phyloP scores from a whole-genome alignment of 53 echinoderm and acorn worm species.

The Glandiceps talaboti region DNA sequence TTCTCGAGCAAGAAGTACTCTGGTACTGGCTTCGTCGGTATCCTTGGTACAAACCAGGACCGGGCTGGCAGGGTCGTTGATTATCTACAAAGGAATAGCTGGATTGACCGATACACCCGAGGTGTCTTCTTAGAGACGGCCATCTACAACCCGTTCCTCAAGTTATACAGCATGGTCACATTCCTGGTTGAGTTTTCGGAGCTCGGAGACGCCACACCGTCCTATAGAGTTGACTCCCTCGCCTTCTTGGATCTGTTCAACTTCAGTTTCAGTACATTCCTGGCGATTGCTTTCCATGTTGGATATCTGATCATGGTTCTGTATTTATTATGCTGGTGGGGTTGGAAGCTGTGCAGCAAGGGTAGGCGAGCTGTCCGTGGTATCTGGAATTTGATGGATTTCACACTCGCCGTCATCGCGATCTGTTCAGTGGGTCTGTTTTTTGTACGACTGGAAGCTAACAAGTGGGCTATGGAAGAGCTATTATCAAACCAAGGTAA shows the following conservation, averaged over 20 bases:
- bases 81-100: slow-evolving; percentile 24
- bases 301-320: slow-evolving; percentile 1
- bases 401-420: neutral
- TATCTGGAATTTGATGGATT: neutral
- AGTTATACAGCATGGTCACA: slow-evolving; percentile 54
- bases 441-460: neutral
- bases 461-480: neutral
- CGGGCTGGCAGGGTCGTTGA: slow-evolving; percentile 19
- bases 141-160: slow-evolving; percentile 49
- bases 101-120: slow-evolving; percentile 49
- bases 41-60: slow-evolving; percentile 28
- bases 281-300: slow-evolving; percentile 19
- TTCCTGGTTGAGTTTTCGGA: slow-evolving; percentile 37
- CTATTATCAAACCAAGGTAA: no score
- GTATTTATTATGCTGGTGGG: neutral
- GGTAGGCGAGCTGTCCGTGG: neutral
- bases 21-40: slow-evolving; percentile 47
- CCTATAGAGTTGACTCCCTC: slow-evolving; percentile 30
- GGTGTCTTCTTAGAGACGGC: slow-evolving; percentile 60
- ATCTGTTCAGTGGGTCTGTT: neutral
- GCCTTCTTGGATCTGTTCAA: slow-evolving; percentile 21
- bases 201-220: slow-evolving; percentile 26
- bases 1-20: slow-evolving; percentile 17
- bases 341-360: neutral
- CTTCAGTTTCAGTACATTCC: slow-evolving; percentile 25